These are phyloP conservation scores for Idaea straminata DNA, from an alignment of 2,888 invertebrate species.

Conservation along the genomic window DNA sequence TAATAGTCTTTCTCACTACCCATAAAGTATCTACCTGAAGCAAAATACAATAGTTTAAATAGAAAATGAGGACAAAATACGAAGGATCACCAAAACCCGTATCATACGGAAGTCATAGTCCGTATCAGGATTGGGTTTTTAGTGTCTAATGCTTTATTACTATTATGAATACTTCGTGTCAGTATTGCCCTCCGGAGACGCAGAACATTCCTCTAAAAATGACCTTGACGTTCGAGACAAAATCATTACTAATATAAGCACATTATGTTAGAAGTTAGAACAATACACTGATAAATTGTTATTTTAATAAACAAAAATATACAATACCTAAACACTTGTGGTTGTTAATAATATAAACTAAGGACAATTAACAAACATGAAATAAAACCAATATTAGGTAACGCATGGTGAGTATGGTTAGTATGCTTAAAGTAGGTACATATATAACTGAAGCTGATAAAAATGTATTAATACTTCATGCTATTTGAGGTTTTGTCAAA, in stretches of 20 bases:
- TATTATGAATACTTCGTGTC: not conserved
- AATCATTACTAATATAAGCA: not conserved
- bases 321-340: not conserved
- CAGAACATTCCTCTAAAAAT: not conserved
- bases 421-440: no score
- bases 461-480: not conserved
- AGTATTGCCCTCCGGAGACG: not conserved
- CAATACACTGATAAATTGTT: not conserved
- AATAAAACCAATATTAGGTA: not conserved
- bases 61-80: no score
- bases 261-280: not conserved
- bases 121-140: no score
- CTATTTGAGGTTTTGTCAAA: no score
- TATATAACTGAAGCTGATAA: not conserved
- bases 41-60: no score
- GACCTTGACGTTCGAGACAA: not conserved
- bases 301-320: not conserved
- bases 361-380: not conserved
- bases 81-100: no score
- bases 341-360: not conserved
- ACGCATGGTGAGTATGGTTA: not conserved
- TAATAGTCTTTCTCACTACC: not conserved
- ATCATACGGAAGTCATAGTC: no score
- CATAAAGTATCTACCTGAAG: not conserved
- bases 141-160: no score